A percentile compares a stretch with the other conserved stretches of the same genome.
Evolutionary conservation across 1,140 invertebrate genomes (phyloP).

Genomic region (Phymorhynchus buccinoides): DNA sequence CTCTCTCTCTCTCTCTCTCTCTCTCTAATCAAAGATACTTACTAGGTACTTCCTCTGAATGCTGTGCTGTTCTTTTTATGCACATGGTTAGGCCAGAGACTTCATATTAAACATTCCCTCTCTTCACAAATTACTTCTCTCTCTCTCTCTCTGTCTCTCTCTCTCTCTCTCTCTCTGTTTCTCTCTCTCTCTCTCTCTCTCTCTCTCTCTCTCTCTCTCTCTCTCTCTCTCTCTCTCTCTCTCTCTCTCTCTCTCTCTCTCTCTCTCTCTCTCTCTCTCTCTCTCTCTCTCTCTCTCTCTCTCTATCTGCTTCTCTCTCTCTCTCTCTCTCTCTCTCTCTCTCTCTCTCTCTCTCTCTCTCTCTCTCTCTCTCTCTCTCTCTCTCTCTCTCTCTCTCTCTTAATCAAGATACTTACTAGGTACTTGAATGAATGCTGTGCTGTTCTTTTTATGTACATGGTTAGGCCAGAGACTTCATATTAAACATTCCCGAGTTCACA

Average conservation of each 20-base stretch:
- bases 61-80: constrained; percentile 42
- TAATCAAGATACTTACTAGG: background rate
- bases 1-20: constrained; percentile 13
- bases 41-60: constrained; percentile 29
- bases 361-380: background rate
- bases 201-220: background rate
- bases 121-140: background rate
- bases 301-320: background rate
- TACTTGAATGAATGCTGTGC: background rate
- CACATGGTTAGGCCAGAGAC: constrained; percentile 25
- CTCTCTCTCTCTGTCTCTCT: background rate
- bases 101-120: constrained; percentile 10
- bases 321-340: background rate
- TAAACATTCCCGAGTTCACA: background rate
- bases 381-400: background rate
- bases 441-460: background rate
- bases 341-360: no score
- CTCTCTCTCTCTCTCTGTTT: background rate
- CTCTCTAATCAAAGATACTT: no score
- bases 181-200: background rate
- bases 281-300: no score
- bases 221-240: background rate
- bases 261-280: background rate
- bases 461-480: constrained; percentile 32
- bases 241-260: background rate